These are phyloP conservation scores for Palaemon carinicauda DNA, from an alignment of 1,140 invertebrate species.

Conservation along the genomic window DNA sequence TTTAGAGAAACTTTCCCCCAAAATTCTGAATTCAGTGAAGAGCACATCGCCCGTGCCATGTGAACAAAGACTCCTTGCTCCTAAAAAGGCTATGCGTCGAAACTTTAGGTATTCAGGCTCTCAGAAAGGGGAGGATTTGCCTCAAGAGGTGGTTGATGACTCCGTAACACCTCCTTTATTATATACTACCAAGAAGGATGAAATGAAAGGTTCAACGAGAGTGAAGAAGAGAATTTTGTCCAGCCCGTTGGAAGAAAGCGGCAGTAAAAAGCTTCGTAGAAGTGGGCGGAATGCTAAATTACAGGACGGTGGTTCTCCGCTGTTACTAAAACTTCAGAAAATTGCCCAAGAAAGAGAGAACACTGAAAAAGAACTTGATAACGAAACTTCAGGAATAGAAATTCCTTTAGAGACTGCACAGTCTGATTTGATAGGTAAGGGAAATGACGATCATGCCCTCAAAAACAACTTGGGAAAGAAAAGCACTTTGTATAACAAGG, in stretches of 20 bases:
- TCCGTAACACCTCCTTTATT: too few relatives aligned
- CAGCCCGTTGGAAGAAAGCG: not conserved
- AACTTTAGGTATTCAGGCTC: not conserved
- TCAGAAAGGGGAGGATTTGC: not conserved
- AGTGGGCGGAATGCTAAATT: not conserved
- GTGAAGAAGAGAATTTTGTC: constrained; percentile 29
- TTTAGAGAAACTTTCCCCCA: constrained; percentile 28
- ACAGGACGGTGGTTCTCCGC: not conserved
- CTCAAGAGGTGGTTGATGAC: too few relatives aligned
- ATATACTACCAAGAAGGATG: not conserved
- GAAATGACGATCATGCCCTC: not conserved
- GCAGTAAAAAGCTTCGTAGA: constrained; percentile 2
- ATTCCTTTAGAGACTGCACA: not conserved
- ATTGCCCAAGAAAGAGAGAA: not conserved
- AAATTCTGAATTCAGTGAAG: not conserved
- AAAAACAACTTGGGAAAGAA: not conserved
- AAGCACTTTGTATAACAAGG: too few relatives aligned
- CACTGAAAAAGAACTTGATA: not conserved
- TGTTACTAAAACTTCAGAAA: not conserved
- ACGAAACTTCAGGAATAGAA: not conserved
- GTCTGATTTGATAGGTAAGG: not conserved
- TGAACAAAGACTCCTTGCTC: not conserved
- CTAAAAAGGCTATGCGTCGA: not conserved
- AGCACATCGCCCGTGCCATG: not conserved
- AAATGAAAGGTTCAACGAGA: not conserved